These are phyloP conservation scores for Anadara kagoshimensis DNA, from an alignment of 1,140 invertebrate species.

Conservation along the genomic window DNA sequence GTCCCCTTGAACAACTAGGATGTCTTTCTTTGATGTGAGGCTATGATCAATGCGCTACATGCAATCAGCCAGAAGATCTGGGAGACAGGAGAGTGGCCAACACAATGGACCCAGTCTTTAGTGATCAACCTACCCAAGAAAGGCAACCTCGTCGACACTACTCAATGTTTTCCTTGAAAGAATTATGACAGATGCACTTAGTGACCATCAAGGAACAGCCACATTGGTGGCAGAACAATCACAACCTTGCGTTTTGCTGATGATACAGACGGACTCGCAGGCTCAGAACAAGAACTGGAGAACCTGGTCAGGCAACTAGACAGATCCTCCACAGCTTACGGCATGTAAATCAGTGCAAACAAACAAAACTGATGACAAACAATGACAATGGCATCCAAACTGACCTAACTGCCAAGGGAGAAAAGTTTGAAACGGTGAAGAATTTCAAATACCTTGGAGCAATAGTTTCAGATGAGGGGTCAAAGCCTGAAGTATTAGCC, in stretches of 20 bases:
- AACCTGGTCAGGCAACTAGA: constrained; percentile 29
- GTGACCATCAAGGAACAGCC: constrained; percentile 29
- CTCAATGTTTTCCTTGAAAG: constrained; percentile 42
- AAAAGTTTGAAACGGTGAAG: constrained; percentile 5
- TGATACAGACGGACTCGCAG: constrained; percentile 37
- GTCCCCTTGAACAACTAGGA: constrained; percentile 30
- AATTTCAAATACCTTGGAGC: constrained; percentile 33
- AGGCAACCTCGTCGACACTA: constrained; percentile 38
- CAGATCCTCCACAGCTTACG: constrained; percentile 19
- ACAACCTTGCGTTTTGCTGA: constrained; percentile 37
- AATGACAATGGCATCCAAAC: constrained; percentile 29
- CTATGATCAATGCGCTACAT: too few species aligned
- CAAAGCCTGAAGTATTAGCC: constrained; percentile 15
- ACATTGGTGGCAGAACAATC: constrained; percentile 32
- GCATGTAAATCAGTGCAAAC: constrained; percentile 39
- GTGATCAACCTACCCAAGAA: too few species aligned
- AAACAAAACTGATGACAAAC: constrained; percentile 42
- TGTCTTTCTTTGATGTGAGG: constrained; percentile 44
- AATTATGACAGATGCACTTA: constrained; percentile 32
- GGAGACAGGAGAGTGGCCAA: too few species aligned
- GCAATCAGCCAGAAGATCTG: too few species aligned
- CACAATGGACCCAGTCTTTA: too few species aligned
- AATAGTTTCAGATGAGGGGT: constrained; percentile 19
- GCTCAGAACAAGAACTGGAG: too few species aligned
- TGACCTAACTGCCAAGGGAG: constrained; percentile 19